phyloP scores from a whole-genome alignment of 2,888 invertebrate genomes.

The Tenthredo distinguenda region DNA sequence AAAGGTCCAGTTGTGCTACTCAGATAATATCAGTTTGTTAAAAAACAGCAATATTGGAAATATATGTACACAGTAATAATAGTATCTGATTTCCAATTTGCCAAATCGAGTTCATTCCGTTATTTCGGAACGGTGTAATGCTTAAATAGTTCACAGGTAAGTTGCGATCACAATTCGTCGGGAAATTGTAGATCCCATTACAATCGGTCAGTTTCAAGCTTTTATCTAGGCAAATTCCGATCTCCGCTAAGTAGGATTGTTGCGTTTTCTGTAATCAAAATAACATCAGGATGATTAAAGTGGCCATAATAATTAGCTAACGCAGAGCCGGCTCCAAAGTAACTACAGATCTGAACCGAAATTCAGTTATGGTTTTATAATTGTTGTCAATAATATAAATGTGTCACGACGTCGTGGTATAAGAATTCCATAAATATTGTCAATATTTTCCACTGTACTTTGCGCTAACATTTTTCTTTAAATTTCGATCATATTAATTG shows the following conservation, averaged over 20 bases:
- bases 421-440: neutral
- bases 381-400: neutral
- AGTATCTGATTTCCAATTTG: neutral
- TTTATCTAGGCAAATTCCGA: conserved; percentile 88
- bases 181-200: conserved; percentile 81
- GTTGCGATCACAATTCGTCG: conserved; percentile 82
- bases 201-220: conserved; percentile 83
- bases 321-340: neutral
- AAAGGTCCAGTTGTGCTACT: no score
- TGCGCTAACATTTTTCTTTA: no score
- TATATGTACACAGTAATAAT: neutral
- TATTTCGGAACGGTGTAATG: conserved; percentile 36
- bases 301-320: no score
- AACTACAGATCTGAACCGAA: no score
- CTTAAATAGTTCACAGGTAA: conserved; percentile 82
- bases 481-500: neutral
- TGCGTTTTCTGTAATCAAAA: conserved; percentile 78
- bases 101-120: neutral
- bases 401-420: neutral
- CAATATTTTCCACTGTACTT: no score
- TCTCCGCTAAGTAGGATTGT: conserved; percentile 83
- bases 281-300: neutral
- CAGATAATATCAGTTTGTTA: no score
- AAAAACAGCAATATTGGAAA: no score
- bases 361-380: neutral